Evolutionary conservation across 2,113 vertebrate genomes (phyloP).

Genomic region (Ptyas mucosa): DNA sequence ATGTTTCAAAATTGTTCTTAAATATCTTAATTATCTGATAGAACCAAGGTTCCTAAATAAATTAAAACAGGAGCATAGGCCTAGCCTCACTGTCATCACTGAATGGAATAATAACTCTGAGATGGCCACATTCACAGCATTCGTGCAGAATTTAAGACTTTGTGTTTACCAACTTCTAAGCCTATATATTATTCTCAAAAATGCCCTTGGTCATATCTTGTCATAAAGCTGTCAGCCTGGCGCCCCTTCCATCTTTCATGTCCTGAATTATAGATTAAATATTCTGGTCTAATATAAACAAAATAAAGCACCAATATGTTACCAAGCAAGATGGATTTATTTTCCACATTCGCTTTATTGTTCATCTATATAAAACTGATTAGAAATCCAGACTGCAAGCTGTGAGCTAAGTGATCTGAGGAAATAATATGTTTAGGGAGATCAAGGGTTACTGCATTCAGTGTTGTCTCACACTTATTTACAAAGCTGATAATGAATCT

Average conservation of each 20-base stretch:
- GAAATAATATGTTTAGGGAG: neutral
- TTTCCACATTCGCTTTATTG: neutral
- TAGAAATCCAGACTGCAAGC: neutral
- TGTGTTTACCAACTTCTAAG: neutral
- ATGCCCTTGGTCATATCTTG: neutral
- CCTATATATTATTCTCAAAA: neutral
- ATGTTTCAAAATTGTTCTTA: neutral
- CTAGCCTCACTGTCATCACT: neutral
- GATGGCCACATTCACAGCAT: neutral
- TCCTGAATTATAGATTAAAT: neutral
- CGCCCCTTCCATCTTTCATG: neutral
- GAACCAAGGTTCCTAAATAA: neutral
- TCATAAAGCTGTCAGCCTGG: neutral
- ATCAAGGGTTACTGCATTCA: neutral
- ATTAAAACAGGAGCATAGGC: neutral
- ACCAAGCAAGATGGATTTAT: conserved; percentile 1
- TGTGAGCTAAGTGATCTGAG: neutral
- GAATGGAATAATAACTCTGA: neutral
- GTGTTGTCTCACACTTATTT: conserved; percentile 18
- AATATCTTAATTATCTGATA: neutral
- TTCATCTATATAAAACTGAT: conserved; percentile 21
- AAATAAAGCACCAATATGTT: neutral
- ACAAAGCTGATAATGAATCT: conserved; percentile 14
- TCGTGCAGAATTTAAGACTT: neutral
- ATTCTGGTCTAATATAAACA: neutral